Evolutionary conservation across 2,888 invertebrate species (phyloP).

Genomic region (Ashinkailepas kermadecensis): DNA sequence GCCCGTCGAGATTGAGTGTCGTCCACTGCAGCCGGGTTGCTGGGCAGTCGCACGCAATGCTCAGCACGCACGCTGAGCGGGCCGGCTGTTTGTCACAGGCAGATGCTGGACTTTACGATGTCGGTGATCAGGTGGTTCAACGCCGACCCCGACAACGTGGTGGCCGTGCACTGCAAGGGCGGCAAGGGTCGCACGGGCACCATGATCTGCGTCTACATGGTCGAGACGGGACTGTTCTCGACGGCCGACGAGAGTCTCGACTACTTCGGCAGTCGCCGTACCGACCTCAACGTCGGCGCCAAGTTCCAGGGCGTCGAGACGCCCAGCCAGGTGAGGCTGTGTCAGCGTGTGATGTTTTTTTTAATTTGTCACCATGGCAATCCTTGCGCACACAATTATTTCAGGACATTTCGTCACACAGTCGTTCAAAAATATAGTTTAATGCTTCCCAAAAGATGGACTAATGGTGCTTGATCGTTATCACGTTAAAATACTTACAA

Average conservation of each 20-base stretch:
- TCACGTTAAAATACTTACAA: too few species aligned
- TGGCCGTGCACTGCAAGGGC: constrained; percentile 50
- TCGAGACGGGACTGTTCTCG: constrained; percentile 45
- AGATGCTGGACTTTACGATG: constrained; percentile 44
- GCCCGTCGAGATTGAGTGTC: too few species aligned
- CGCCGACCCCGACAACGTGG: constrained; percentile 43
- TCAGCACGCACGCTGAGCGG: too few species aligned
- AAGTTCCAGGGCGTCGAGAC: constrained; percentile 49
- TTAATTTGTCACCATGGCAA: too few species aligned
- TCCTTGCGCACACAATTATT: too few species aligned
- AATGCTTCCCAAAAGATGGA: too few species aligned
- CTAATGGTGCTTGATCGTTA: too few species aligned
- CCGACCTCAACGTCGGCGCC: constrained; percentile 44
- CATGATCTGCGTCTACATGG: constrained; percentile 47
- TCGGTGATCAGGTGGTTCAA: constrained; percentile 44
- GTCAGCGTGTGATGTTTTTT: too few species aligned
- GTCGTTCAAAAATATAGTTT: too few species aligned
- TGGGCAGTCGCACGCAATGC: too few species aligned
- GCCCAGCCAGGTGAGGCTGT: constrained; percentile 44
- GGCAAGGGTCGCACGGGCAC: constrained; percentile 49
- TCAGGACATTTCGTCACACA: too few species aligned
- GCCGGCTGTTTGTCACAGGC: constrained; percentile 37
- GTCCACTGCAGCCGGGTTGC: too few species aligned
- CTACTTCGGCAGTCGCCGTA: constrained; percentile 47
- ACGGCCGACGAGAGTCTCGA: constrained; percentile 45